Evolutionary conservation across 2,888 invertebrate species (phyloP).

Genomic region (Sarcophaga variegata): DNA sequence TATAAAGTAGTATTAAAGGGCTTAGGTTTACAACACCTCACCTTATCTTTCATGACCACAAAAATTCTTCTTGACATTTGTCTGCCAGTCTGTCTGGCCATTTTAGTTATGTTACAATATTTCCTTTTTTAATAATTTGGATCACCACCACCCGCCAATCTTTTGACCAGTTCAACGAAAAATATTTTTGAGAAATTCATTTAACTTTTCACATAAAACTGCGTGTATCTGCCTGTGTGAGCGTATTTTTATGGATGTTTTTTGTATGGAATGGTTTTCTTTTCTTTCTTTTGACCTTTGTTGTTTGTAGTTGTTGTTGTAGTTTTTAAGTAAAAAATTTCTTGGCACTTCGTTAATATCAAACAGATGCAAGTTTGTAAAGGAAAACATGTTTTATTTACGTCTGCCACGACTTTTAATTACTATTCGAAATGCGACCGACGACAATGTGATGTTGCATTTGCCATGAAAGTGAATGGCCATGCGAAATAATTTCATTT

Average conservation of each 20-base stretch:
- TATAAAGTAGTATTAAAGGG: too few relatives aligned
- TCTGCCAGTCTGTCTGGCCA: too few relatives aligned
- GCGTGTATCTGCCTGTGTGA: too few relatives aligned
- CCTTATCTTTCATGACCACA: too few relatives aligned
- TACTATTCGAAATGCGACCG: neutral
- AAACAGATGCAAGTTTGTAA: neutral
- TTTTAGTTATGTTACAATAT: too few relatives aligned
- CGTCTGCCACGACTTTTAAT: neutral
- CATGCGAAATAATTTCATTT: neutral
- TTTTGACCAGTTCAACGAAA: too few relatives aligned
- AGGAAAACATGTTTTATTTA: neutral
- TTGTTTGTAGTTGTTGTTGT: neutral
- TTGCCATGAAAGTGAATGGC: neutral
- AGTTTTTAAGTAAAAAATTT: neutral
- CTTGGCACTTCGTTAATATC: slow-evolving; percentile 8
- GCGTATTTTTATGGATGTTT: neutral
- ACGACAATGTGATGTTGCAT: neutral
- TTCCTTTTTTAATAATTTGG: too few relatives aligned
- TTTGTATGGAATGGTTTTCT: neutral
- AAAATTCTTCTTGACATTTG: too few relatives aligned
- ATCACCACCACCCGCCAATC: too few relatives aligned
- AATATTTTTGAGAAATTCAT: too few relatives aligned
- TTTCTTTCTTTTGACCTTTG: neutral
- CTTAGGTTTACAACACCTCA: too few relatives aligned
- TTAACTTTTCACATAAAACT: too few relatives aligned